These are phyloP conservation scores for Chamaedrilus cognettii DNA, from an alignment of 2,888 invertebrate species.

Conservation along the genomic window DNA sequence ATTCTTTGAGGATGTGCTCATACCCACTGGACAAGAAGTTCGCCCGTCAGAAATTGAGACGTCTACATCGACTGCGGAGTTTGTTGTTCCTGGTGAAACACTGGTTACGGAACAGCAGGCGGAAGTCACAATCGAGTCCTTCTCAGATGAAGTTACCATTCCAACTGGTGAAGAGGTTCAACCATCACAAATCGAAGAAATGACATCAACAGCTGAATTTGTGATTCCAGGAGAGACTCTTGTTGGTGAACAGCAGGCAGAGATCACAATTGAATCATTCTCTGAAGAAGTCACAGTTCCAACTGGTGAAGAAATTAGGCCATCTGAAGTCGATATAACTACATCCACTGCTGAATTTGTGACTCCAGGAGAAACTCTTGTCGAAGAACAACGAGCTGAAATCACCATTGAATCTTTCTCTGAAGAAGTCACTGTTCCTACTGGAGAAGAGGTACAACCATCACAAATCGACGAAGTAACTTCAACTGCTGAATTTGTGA, in stretches of 20 bases:
- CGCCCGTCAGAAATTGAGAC: constrained; percentile 7
- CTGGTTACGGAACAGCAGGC: constrained; percentile 2
- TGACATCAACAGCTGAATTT: constrained; percentile 16
- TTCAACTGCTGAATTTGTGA: too few species aligned
- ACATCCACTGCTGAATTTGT: constrained; percentile 24
- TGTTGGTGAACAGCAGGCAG: not conserved
- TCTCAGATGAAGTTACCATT: constrained; percentile 8
- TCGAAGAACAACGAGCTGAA: too few species aligned
- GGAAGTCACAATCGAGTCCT: constrained; percentile 5
- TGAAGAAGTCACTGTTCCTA: too few species aligned
- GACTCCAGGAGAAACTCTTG: constrained; percentile 11
- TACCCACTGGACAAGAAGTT: not conserved
- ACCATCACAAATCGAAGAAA: constrained; percentile 16
- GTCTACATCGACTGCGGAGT: not conserved
- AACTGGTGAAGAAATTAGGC: constrained; percentile 20
- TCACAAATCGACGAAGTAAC: too few species aligned
- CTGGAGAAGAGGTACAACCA: too few species aligned
- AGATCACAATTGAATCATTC: constrained; percentile 18
- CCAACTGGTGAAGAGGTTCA: constrained; percentile 19
- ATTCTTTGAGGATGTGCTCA: not conserved
- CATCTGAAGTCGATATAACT: constrained; percentile 14
- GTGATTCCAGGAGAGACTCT: constrained; percentile 14
- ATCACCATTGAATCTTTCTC: too few species aligned
- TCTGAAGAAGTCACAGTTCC: constrained; percentile 18
- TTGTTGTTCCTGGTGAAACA: not conserved